Percentiles rank a stretch among this genome's conserved stretches.
phyloP scores from a whole-genome alignment of 2,888 invertebrate genomes.

The Amphimallon solstitiale region DNA sequence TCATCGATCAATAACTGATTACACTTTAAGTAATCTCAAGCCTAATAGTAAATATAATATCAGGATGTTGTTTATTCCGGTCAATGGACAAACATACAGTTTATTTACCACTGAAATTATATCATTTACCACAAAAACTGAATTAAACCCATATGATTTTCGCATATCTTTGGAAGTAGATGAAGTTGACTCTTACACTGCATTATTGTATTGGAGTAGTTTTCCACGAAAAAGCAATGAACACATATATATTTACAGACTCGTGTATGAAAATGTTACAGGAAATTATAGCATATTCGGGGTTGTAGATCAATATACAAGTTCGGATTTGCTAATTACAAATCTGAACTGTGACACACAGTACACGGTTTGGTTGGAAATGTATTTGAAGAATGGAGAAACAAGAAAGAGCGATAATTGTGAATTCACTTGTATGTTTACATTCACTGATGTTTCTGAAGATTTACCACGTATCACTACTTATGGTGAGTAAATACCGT shows the following conservation, averaged over 20 bases:
- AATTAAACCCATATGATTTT: slow-evolving; percentile 84
- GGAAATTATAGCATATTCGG: slow-evolving; percentile 79
- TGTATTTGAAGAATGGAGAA: slow-evolving; percentile 89
- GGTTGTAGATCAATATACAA: slow-evolving; percentile 77
- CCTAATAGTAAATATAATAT: slow-evolving; percentile 85
- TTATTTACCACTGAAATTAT: slow-evolving; percentile 76
- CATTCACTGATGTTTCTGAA: no score
- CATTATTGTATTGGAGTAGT: slow-evolving; percentile 84
- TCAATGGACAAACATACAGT: slow-evolving; percentile 82
- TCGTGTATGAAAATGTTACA: slow-evolving; percentile 81
- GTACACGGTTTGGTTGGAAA: slow-evolving; percentile 88
- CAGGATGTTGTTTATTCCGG: slow-evolving; percentile 84
- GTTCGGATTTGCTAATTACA: slow-evolving; percentile 72
- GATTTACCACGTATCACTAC: no score
- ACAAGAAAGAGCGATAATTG: slow-evolving; percentile 91
- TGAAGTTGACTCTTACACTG: slow-evolving; percentile 78
- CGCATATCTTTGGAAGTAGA: slow-evolving; percentile 80
- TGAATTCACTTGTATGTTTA: slow-evolving; percentile 75
- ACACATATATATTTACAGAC: slow-evolving; percentile 88
- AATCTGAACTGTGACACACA: slow-evolving; percentile 82
- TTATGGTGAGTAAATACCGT: no score
- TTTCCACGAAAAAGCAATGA: slow-evolving; percentile 90
- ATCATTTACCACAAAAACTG: slow-evolving; percentile 76
- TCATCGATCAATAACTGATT: slow-evolving; percentile 82
- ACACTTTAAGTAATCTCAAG: slow-evolving; percentile 80